Conservation (phyloP, 2,797 vertebrate species). For the Aplochiton taeniatus region DNA sequence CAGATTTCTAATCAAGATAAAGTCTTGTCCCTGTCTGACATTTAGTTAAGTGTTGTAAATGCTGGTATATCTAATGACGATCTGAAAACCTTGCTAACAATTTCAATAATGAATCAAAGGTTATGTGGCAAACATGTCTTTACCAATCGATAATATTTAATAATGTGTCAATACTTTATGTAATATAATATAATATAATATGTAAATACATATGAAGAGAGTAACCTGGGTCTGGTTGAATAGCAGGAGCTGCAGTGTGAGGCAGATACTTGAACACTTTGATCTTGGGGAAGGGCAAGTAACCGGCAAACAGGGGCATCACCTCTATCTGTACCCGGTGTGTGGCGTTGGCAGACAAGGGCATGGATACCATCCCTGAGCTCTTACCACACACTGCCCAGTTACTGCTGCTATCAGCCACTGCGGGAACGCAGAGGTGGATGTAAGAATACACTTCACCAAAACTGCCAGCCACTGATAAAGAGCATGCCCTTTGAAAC, state of each 20-base stretch:
- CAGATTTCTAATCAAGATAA: no score
- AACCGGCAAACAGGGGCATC: slow-evolving; percentile 94
- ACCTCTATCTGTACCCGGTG: slow-evolving; percentile 95
- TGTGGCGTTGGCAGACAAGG: slow-evolving; percentile 79
- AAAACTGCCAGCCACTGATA: neutral
- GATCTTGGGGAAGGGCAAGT: slow-evolving; percentile 91
- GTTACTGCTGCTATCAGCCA: slow-evolving; percentile 96
- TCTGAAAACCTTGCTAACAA: no score
- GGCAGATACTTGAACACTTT: slow-evolving; percentile 94
- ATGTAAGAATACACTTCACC: neutral
- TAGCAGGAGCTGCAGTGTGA: slow-evolving; percentile 82
- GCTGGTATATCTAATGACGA: no score
- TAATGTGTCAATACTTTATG: no score
- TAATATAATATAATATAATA: no score
- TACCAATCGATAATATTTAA: no score
- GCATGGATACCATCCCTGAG: slow-evolving; percentile 92
- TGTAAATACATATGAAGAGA: neutral
- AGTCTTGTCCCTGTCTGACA: no score
- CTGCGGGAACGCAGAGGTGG: slow-evolving; percentile 60
- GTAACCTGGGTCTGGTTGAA: slow-evolving; percentile 90
- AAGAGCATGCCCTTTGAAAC: neutral
- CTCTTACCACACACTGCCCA: slow-evolving; percentile 98
- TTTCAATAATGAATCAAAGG: no score
- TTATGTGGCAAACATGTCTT: no score
- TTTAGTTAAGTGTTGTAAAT: no score